Evolutionary conservation across 2,797 vertebrate species (phyloP), one percentile per base, ranked within the genome.

Genomic region (Sylvia borin): DNA sequence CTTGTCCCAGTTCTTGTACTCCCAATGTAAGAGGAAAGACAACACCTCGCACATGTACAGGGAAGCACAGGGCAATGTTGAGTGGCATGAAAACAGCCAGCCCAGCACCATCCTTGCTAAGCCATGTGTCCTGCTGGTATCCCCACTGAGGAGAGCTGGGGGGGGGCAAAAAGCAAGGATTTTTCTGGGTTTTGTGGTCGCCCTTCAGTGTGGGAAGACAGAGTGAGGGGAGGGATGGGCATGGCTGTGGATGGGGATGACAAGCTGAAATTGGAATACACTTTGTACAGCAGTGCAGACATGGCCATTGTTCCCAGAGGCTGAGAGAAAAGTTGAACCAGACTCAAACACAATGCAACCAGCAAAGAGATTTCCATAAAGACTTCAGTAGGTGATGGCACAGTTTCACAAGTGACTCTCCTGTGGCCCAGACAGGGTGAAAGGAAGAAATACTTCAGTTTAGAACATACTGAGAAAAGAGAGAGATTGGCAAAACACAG

Each of bases 21-120:
- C 31, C 31, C 17, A 15, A 10, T 36, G 9, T 45, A 60, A 73
- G 36, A 79, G 21, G 14, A 76, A 82, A 47, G 71, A 34, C 40
- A 87, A 13, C 18, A 65, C 16, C 19, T 14, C 0, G 0, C 38
- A 47, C 1, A 0, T 16, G 6, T n/a, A 32, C 1, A 1, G 65
- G 51, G 58, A 76, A 85, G 47, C 43, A 45, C 47, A 50, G 61
- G 68, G 22, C 48, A 40, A 18, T 16, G 25, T 11, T 65, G 50
- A 78, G 12, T 10, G 42, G 31, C 26, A 24, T 14, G 29, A 71
- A 64, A 88, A 51, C 65, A 60, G 25, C 32, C 21, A 54, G 62
- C 24, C 21, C 53, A 57, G 48, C 53, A 26, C 48, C 6, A 3
- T 34, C 34, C 36, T 66, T 88, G 51, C 48, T n/a, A 76, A 88